A percentile compares a stretch with the other conserved stretches of the same genome.
phyloP scores from a whole-genome alignment of 2,113 vertebrate species.

The Paramormyrops kingsleyae region DNA sequence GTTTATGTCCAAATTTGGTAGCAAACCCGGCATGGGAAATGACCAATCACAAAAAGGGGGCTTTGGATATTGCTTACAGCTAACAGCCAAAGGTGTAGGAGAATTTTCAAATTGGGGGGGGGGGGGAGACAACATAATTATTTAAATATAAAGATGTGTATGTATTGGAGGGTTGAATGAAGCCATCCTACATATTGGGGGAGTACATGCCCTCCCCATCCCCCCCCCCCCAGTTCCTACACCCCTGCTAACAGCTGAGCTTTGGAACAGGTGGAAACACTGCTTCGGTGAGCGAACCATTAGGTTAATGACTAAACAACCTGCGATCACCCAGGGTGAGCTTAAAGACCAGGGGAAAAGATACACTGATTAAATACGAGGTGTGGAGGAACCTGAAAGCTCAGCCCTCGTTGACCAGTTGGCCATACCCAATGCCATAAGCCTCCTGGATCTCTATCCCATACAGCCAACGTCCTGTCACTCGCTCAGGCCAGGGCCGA shows the following conservation, averaged over 20 bases:
- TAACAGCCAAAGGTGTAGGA: too few relatives aligned
- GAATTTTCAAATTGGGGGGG: too few relatives aligned
- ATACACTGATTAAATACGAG: neutral
- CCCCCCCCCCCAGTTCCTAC: too few relatives aligned
- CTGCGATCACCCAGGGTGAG: neutral
- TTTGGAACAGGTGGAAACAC: neutral
- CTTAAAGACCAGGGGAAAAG: neutral
- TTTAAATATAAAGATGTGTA: too few relatives aligned
- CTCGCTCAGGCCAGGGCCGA: neutral
- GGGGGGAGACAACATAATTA: too few relatives aligned
- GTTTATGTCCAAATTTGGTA: neutral
- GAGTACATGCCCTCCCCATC: too few relatives aligned
- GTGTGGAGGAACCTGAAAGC: neutral
- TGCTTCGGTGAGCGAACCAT: neutral
- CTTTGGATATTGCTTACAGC: neutral
- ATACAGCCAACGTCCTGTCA: neutral
- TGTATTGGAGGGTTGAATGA: too few relatives aligned
- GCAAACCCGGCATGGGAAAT: neutral
- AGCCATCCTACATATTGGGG: neutral
- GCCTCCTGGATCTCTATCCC: neutral
- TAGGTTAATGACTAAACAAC: neutral
- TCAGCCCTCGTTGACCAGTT: neutral
- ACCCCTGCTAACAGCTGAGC: neutral
- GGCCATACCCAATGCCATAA: neutral
- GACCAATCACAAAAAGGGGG: neutral